Evolutionary conservation across 2,888 invertebrate species (phyloP), one percentile per base, ranked within the genome.

Genomic region (Arctia plantaginis): DNA sequence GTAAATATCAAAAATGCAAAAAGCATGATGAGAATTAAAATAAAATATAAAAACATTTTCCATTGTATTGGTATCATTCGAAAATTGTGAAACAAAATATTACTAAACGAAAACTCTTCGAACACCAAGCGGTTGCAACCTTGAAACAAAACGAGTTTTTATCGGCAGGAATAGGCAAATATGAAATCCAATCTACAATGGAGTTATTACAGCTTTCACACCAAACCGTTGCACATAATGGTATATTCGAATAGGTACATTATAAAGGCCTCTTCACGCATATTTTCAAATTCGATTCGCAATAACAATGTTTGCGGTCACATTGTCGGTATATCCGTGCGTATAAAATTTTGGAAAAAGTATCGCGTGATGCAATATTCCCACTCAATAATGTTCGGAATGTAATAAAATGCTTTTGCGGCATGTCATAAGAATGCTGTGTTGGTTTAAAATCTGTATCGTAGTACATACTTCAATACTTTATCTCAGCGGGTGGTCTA

Each of bases 251-350:
- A 3, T 62, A 13, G 59, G 59, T 72, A 73, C 75, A 69, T 59
- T 59, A 69, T 35, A 41, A 39, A 71, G 64, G 65, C 64, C 67
- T 55, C 69, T 91, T 90, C 88, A 91, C 86, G 91, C 88, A 85
- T 86, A 88, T 84, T 81, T 76, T 85, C 71, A 72, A 82, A 92
- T 92, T 92, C 77, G 91, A 86, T 80, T 82, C 87, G 89, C 86
- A 82, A 82, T 85, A 87, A 81, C 76, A 84, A 74, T 79, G 72
- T 78, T 86, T 86, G 85, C 84, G 83, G 84, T 82, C 80, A 79
- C 78, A 85, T 86, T 87, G 85, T 86, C 81, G 82, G 75, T 81
- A 83, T 81, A 81, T 88, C 79, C 90, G 88, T 90, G 91, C 90
- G 89, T 91, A 84, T 81, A 87, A 85, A 89, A 87, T 90, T 87